phyloP scores from a whole-genome alignment of 1,140 invertebrate genomes.

The Pantala flavescens region DNA sequence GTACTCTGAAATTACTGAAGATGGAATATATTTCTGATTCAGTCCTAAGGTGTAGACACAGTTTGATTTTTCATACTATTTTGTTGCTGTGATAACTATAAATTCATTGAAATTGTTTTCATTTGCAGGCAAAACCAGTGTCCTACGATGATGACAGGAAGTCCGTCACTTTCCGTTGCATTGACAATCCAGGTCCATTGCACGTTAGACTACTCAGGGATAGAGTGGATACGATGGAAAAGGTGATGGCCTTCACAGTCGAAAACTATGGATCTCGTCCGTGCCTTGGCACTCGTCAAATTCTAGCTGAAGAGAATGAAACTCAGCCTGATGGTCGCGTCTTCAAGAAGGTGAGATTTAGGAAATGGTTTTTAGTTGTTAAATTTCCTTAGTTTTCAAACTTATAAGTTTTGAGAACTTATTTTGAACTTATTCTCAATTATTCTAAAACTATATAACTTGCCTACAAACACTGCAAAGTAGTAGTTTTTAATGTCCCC shows the following conservation, averaged over 20 bases:
- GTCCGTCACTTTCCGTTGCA: constrained; percentile 59
- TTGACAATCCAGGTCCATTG: constrained; percentile 51
- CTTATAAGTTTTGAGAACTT: too few species aligned
- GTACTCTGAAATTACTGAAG: too few species aligned
- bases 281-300: constrained; percentile 82
- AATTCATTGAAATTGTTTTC: too few species aligned
- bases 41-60: too few species aligned
- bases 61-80: too few species aligned
- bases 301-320: constrained; percentile 89
- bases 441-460: too few species aligned
- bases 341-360: constrained; percentile 78
- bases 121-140: constrained; percentile 45
- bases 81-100: too few species aligned
- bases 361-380: neutral
- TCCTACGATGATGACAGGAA: constrained; percentile 37
- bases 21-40: too few species aligned
- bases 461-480: too few species aligned
- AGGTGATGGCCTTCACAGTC: constrained; percentile 68
- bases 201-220: constrained; percentile 60
- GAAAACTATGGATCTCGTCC: constrained; percentile 57
- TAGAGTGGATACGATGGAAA: constrained; percentile 77
- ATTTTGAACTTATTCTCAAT: too few species aligned
- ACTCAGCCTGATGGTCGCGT: constrained; percentile 83
- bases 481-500: too few species aligned
- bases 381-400: too few species aligned